Evolutionary conservation across 2,113 vertebrate genomes (phyloP), one percentile per base, ranked within the genome.

Genomic region (Larimichthys crocea): DNA sequence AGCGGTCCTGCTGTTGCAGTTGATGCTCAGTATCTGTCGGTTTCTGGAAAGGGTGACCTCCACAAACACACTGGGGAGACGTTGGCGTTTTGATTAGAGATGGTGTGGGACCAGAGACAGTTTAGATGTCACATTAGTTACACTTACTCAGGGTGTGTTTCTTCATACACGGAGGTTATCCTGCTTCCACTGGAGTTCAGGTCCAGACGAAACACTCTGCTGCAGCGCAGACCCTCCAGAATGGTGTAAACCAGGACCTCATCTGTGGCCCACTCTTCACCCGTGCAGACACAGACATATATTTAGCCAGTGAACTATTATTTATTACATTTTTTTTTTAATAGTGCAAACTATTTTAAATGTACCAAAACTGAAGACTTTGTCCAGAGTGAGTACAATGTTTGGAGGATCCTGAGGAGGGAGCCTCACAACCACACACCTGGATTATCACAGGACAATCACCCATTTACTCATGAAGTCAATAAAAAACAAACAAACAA

Each of bases 331-430:
- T 1, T 3, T 22, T 48, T 66, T 42, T 10, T 11, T 62, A 19
- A 29, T 14, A 40, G 10, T 65, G 20, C 17, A 69, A 49, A 55
- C 35, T 22, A 44, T 78, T 42, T 14, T 26, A 67, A 52, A 86
- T 94, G 93, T 95, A 99, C 98, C 98, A 89, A 99, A 98, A 78
- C 94, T 98, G 88, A 96, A 96, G 52, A 98, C 96, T 5, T 94
- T 94, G 63, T 96, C 91, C 87, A 98, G 93, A 29, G 94, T 90
- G 52, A 95, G 79, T 72, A 95, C 74, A 50, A 96, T 10, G 0
- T 74, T 26, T 14, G 93, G 88, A 19, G 88, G 76, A 59, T 82
- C 44, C 64, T 93, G 85, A 40, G 88, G 86, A 42, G 50, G 10
- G 20, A 99, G 94, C 86, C 88, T 95, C 62, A 97, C 87, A 81